Evolutionary conservation across 1,140 invertebrate species (phyloP), one percentile per base, ranked within the genome.

Genomic region (Stratiolaelaps scimitus): DNA sequence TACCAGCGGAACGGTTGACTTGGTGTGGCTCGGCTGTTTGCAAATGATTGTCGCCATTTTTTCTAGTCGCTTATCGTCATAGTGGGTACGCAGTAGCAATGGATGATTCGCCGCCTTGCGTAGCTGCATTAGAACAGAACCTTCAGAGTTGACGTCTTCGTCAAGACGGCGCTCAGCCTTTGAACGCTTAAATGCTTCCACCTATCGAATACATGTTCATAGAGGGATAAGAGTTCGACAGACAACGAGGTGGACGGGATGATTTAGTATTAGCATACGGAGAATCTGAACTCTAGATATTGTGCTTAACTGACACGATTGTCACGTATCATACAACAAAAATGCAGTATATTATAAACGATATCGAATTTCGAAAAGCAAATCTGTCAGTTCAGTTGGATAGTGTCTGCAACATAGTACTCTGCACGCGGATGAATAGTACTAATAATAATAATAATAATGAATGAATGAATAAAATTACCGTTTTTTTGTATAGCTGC

Each of bases 51-150:
- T 80, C 0, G 92, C 82, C 69, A 97, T 89, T 69, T 82, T 69
- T 6, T 69, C 66, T 5, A 93, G 71, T 64, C 83, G 81, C 2
- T 79, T 74, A 69, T 89, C 82, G n/a, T 81, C 80, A 72, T 91
- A 96, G 74, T 86, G 81, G 70, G 83, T 82, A 46, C 89, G 80
- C 65, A 88, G 74, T 1, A 95, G 76, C 43, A 94, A 76, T 0
- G 89, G 89, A 77, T 93, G 91, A 78, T 92, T 93, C 5, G 89
- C 87, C 48, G 88, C 77, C 75, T 91, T 91, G 2, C 90, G 79
- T 74, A 94, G 80, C 72, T 89, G 84, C 83, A 90, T 91, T 81
- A 93, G 84, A 20, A 60, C 53, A 15, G 53, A 60, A 60, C 53
- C 53, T 23, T 60, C 53, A 4, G 64, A 23, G 65, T 68, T 67